phyloP scores from a whole-genome alignment of 2,888 invertebrate species.

The Eledona agricola region DNA sequence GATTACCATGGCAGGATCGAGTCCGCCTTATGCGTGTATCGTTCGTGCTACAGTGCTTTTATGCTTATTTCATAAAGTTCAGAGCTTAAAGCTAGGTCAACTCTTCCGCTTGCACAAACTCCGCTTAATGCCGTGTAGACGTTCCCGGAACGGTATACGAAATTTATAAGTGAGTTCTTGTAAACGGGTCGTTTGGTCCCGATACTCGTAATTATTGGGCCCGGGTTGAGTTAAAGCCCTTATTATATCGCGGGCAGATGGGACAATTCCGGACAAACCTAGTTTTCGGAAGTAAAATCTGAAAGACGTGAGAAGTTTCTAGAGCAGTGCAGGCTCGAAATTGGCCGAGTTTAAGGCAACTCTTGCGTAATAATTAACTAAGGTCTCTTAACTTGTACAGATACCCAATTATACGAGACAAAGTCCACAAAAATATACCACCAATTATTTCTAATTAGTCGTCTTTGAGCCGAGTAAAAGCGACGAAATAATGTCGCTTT shows the following conservation, averaged over 20 bases:
- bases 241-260: constrained; percentile 44
- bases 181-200: constrained; percentile 30
- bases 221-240: constrained; percentile 41
- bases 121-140: constrained; percentile 27
- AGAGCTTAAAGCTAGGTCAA: constrained; percentile 30
- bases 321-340: constrained; percentile 32
- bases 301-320: constrained; percentile 41
- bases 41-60: constrained; percentile 30
- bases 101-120: constrained; percentile 23
- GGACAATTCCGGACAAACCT: constrained; percentile 46
- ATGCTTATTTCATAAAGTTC: constrained; percentile 33
- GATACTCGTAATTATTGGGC: constrained; percentile 44
- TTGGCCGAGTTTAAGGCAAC: constrained; percentile 42
- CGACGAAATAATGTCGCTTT: constrained; percentile 14
- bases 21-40: constrained; percentile 28
- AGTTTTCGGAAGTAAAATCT: constrained; percentile 42
- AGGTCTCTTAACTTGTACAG: constrained; percentile 37
- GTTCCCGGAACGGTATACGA: too few species aligned
- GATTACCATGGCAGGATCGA: constrained; percentile 32
- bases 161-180: too few species aligned
- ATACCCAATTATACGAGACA: constrained; percentile 35
- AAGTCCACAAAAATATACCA: constrained; percentile 36
- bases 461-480: constrained; percentile 20
- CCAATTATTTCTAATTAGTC: constrained; percentile 37
- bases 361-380: constrained; percentile 43